Base-by-base conservation (phyloP, 1,140 invertebrate species). In the Scaptomyza montana region DNA sequence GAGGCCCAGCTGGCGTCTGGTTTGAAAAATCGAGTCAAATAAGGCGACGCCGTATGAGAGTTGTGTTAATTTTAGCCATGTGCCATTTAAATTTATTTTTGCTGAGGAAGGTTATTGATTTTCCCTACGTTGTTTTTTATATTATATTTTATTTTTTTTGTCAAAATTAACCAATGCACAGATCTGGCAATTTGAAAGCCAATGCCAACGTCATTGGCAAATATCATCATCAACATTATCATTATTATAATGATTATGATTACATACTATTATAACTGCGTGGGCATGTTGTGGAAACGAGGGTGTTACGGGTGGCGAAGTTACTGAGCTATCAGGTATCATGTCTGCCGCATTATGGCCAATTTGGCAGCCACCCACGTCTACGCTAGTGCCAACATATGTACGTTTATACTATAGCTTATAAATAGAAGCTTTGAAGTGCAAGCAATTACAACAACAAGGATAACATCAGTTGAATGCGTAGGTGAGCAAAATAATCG, bases 61-160 rank as follows among this genome's bases (percentile, higher is more conserved):
- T 68, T 62, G 19, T 43, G 57, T 77, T 87, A 82, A 87, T 78
- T 86, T 86, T 76, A 78, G 67, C 36, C 65, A 62, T 79, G 80
- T 77, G 64, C 54, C 75, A 59, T 63, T 59, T 43, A 3, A 25
- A 1, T 25, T 25, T 25, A 25, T 25, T 21, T 72, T 63, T 77
- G 67, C 59, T 21, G 54, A 56, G 65, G 56, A 67, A 78, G 61
- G 41, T 36, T 85, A 85, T 87, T 87, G 81, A 87, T 85, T 85
- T 85, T 85, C 80, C 47, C 30, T 50, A 10, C 53, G 46, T 64
- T 68, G 16, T 16, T 16, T 16, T 16, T 16, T 16, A 16, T 16
- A 16, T 16, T 16, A 16, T 16, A 16, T 16, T 16, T 25, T 9
- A 13, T 30, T 47, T 62, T 7, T 21, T 30, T 12, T 77, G 39